Evolutionary conservation across 2,113 vertebrate species (phyloP), one percentile per base, ranked within the genome.

Genomic region (Thunnus maccoyii): DNA sequence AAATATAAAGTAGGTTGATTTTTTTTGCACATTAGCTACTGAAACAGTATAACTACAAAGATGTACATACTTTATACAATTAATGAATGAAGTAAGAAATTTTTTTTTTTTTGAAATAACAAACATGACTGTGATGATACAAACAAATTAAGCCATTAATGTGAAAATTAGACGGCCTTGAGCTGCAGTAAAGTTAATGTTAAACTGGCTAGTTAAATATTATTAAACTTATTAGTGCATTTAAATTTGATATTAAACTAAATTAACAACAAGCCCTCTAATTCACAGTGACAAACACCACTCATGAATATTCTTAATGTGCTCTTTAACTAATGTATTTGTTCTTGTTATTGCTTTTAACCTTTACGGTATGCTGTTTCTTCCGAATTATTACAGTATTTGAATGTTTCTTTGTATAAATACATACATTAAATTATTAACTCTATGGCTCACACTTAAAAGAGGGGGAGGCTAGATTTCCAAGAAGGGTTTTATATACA

Each of bases 81-180:
- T 41, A 8, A 41, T 41, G 4, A 30, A 41, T 41, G 7, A 9
- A 41, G 36, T 41, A 41, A 41, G 32, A 57, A 14, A 30, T n/a
- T n/a, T n/a, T n/a, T n/a, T 44, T 8, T 68, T n/a, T 61, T 72
- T 30, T 15, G 54, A 30, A 62, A 64, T 9, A 66, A 4, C 10
- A 30, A 44, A 57, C 25, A 30, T 17, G 32, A 72, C 25, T 27
- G 13, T 66, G 36, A 60, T 60, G n/a, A 25, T 65, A 54, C 15
- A 60, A 65, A 74, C 52, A 78, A 11, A 63, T 64, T 17, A 72
- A 77, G 57, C 32, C 15, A 69, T 77, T 30, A 64, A 8, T 78
- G 47, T 58, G 54, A 22, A 50, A 66, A 82, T 64, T 4, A 64
- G 14, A 10, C 5, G 15, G 44, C 68, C 44, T 32, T n/a, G 55